Percentiles rank a stretch among this genome's conserved stretches.
Evolutionary conservation across 2,888 invertebrate genomes (phyloP).

Genomic region (Dasypogon diadema): DNA sequence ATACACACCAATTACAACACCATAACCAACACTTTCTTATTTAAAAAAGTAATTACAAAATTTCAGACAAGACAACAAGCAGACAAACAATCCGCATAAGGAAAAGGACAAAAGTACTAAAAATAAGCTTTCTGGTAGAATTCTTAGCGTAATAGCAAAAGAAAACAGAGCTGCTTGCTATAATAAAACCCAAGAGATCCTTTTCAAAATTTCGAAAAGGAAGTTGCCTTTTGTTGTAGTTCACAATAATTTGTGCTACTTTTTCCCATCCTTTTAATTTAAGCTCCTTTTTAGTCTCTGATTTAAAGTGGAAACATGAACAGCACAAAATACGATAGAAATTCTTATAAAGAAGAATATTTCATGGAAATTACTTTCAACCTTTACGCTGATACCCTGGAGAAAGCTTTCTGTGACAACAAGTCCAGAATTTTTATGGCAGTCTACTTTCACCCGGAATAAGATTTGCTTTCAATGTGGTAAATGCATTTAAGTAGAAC

Average conservation of each 20-base stretch:
- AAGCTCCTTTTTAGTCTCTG: not conserved
- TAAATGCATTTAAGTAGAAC: constrained; percentile 5
- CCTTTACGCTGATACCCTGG: too few relatives aligned
- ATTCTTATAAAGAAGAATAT: not conserved
- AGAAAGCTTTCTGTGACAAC: not conserved
- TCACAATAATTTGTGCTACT: not conserved
- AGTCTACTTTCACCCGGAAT: not conserved
- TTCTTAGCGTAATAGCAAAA: not conserved
- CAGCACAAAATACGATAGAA: not conserved
- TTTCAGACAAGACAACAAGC: not conserved
- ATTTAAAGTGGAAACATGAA: not conserved
- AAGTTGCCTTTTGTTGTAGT: not conserved
- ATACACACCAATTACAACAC: too few relatives aligned
- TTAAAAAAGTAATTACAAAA: too few relatives aligned
- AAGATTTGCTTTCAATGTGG: constrained; percentile 7
- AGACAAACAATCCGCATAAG: not conserved
- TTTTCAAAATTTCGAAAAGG: not conserved
- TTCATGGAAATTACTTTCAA: not conserved
- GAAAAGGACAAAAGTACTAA: not conserved
- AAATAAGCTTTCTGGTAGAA: not conserved
- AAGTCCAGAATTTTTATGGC: not conserved
- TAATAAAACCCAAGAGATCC: not conserved
- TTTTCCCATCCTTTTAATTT: not conserved
- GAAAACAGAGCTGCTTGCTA: not conserved
- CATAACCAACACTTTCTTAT: too few relatives aligned